Percentiles rank a stretch among this genome's conserved stretches.
Conservation (phyloP, 2,797 vertebrate species). For the Melopsittacus undulatus region DNA sequence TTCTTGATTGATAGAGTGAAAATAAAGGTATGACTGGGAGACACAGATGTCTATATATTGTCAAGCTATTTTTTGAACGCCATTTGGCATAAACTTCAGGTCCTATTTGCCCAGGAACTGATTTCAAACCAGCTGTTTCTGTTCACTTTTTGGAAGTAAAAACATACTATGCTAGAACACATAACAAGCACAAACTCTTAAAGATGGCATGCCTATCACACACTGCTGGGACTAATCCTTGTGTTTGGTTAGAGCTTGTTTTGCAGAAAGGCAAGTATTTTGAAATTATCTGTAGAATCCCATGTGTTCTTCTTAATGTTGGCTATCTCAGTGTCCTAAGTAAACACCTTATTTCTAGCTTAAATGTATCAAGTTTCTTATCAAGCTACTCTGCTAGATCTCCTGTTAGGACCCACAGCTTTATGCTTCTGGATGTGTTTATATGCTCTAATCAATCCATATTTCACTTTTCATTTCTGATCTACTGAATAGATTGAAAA, state of each 20-base stretch:
- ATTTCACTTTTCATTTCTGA: background rate
- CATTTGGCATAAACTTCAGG: background rate
- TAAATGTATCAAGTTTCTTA: background rate
- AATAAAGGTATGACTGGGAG: background rate
- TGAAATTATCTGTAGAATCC: background rate
- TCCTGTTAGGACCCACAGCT: background rate
- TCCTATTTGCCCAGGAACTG: background rate
- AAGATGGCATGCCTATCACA: background rate
- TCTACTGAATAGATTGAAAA: background rate
- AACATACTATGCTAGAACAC: background rate
- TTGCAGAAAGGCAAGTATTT: background rate
- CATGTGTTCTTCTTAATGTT: background rate
- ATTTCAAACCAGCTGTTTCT: background rate
- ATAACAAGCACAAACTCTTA: background rate
- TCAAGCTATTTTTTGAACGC: background rate
- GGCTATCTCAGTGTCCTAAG: background rate
- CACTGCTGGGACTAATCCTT: background rate
- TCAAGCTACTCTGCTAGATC: background rate
- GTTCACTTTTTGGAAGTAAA: background rate
- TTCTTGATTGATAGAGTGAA: background rate
- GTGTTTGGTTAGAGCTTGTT: background rate
- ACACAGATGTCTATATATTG: background rate
- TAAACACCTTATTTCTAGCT: background rate
- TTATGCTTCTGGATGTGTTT: background rate
- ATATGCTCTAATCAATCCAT: background rate